phyloP scores from a whole-genome alignment of 2,113 vertebrate genomes.

The Recurvirostra avosetta region DNA sequence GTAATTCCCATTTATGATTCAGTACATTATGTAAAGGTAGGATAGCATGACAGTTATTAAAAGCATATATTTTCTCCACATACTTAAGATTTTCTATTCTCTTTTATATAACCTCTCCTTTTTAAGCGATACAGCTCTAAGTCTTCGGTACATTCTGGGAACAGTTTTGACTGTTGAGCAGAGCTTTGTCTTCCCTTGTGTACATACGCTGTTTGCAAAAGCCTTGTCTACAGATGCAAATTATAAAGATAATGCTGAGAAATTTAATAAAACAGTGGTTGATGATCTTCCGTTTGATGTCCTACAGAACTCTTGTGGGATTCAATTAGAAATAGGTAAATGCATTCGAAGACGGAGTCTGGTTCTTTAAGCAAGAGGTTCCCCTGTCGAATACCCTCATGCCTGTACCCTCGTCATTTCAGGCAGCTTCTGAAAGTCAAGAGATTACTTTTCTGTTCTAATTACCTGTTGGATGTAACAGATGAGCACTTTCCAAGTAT shows the following conservation, averaged over 20 bases:
- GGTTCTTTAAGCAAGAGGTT: not conserved
- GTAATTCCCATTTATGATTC: not conserved
- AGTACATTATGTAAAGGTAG: not conserved
- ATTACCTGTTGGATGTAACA: conserved; percentile 27
- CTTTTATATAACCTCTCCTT: not conserved
- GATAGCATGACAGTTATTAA: not conserved
- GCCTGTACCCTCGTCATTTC: not conserved
- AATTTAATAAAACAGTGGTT: conserved; percentile 35
- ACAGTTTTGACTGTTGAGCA: not conserved
- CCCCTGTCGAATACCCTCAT: not conserved
- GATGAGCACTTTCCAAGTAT: not conserved
- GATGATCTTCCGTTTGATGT: conserved; percentile 23
- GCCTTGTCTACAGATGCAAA: not conserved
- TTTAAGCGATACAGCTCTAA: not conserved
- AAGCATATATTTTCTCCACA: not conserved
- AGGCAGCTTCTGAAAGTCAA: conserved; percentile 3
- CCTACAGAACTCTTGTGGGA: not conserved
- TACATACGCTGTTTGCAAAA: not conserved
- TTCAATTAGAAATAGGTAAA: conserved; percentile 37
- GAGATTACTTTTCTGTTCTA: conserved; percentile 28
- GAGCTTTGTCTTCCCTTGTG: not conserved
- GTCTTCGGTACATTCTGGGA: not conserved
- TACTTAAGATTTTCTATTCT: not conserved
- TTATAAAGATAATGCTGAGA: conserved; percentile 30
- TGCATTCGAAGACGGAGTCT: not conserved